Conservation (phyloP, 2,888 invertebrate species). For the Acanthoscelides obtectus region DNA sequence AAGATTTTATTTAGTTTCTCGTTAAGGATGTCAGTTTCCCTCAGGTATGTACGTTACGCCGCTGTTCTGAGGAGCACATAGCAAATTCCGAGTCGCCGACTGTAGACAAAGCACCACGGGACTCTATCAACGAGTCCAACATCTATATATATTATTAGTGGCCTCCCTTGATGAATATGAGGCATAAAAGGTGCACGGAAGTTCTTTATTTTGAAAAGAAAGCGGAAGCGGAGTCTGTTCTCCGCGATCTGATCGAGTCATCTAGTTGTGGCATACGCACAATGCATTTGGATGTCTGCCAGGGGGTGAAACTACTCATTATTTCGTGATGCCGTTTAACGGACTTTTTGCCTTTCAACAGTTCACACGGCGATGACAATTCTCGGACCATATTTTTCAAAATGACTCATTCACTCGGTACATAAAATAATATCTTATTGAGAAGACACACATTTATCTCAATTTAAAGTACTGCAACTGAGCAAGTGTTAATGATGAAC, state of each 20-base stretch:
- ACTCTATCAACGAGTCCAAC: constrained; percentile 39
- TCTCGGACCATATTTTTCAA: not conserved
- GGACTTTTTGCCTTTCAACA: constrained; percentile 28
- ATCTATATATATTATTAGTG: constrained; percentile 38
- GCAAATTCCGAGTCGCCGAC: constrained; percentile 3
- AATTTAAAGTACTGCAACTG: no score
- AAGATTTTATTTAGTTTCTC: no score
- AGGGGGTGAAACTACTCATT: constrained; percentile 37
- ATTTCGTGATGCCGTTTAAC: constrained; percentile 31
- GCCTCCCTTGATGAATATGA: constrained; percentile 42
- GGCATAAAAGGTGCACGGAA: constrained; percentile 47
- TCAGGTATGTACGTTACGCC: not conserved
- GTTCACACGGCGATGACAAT: constrained; percentile 7
- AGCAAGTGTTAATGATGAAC: no score
- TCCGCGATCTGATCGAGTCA: constrained; percentile 45
- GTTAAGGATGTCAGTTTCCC: no score
- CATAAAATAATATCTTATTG: not conserved
- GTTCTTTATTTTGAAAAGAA: constrained; percentile 42
- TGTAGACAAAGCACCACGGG: constrained; percentile 40
- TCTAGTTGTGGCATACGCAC: constrained; percentile 38
- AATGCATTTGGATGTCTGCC: constrained; percentile 20
- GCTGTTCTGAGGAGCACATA: not conserved
- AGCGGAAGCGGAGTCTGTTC: constrained; percentile 38
- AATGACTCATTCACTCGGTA: not conserved
- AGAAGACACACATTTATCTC: no score